Evolutionary conservation across 2,888 invertebrate genomes (phyloP).

Genomic region (Philopedon plagiatum): DNA sequence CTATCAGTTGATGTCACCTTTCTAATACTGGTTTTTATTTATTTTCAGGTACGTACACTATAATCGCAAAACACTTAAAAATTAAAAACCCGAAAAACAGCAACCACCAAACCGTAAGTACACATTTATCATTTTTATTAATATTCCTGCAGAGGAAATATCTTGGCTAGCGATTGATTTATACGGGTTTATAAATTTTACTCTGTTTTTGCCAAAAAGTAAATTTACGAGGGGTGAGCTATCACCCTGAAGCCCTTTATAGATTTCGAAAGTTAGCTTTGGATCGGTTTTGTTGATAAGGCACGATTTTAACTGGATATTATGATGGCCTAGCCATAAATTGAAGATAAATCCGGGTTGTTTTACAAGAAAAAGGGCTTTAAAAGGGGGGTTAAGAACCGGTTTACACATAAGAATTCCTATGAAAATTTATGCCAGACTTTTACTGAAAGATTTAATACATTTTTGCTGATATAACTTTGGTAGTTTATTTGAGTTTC

Average conservation of each 20-base stretch:
- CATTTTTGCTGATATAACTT: too few relatives aligned
- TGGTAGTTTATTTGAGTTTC: too few relatives aligned
- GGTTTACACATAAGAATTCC: too few relatives aligned
- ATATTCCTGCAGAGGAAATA: conserved; percentile 1
- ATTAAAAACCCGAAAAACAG: neutral
- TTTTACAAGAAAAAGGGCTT: neutral
- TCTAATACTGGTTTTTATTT: neutral
- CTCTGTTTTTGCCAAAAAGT: conserved; percentile 12
- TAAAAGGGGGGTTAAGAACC: neutral
- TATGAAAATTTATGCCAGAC: too few relatives aligned
- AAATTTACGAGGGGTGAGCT: conserved; percentile 16
- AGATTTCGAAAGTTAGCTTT: conserved; percentile 13
- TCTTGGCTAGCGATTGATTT: conserved; percentile 4
- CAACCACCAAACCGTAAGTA: conserved; percentile 6
- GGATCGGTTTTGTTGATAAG: conserved; percentile 6
- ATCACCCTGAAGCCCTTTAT: conserved; percentile 5
- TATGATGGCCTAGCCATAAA: conserved; percentile 8
- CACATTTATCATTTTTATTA: conserved; percentile 12
- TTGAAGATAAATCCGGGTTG: neutral
- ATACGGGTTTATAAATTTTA: conserved; percentile 14
- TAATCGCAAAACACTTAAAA: neutral
- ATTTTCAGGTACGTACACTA: neutral
- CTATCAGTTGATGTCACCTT: neutral
- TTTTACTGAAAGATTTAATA: too few relatives aligned
- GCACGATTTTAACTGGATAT: conserved; percentile 9